A percentile compares a stretch with the other conserved stretches of the same genome.
Evolutionary conservation across 2,113 vertebrate genomes (phyloP).

Genomic region (Pygathrix nemaeus): DNA sequence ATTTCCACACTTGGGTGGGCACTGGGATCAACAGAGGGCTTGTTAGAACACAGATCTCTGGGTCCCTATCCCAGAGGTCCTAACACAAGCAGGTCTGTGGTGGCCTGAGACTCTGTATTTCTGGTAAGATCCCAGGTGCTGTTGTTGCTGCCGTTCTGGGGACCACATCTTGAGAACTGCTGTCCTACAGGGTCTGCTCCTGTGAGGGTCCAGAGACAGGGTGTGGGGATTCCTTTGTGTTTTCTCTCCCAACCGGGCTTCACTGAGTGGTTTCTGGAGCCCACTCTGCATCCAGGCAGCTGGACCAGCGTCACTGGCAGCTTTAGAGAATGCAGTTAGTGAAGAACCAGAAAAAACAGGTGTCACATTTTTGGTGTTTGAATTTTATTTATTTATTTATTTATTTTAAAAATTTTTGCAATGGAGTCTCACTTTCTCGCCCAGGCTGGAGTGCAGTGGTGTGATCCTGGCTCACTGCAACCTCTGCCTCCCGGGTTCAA

Average conservation of each 20-base stretch:
- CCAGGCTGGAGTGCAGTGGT: too few species aligned
- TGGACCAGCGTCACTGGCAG: too few species aligned
- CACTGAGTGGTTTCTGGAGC: too few species aligned
- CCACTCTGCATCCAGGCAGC: neutral
- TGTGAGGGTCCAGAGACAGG: too few species aligned
- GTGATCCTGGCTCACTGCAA: too few species aligned
- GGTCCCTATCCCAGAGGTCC: neutral
- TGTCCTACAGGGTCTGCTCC: neutral
- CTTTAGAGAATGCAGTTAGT: neutral
- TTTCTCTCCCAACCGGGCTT: neutral
- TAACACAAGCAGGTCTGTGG: neutral
- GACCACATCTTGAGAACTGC: neutral
- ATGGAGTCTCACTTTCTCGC: too few species aligned
- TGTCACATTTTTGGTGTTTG: neutral
- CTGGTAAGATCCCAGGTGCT: neutral
- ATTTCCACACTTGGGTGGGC: neutral
- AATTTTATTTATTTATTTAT: too few species aligned
- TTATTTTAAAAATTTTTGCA: too few species aligned
- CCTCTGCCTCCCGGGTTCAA: too few species aligned
- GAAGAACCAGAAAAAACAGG: neutral
- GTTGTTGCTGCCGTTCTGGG: neutral
- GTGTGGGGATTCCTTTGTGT: neutral
- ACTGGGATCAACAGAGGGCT: neutral
- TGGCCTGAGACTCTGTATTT: neutral
- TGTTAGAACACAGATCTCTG: neutral